phyloP scores from a whole-genome alignment of 2,888 invertebrate species.

The Neoascia interrupta region DNA sequence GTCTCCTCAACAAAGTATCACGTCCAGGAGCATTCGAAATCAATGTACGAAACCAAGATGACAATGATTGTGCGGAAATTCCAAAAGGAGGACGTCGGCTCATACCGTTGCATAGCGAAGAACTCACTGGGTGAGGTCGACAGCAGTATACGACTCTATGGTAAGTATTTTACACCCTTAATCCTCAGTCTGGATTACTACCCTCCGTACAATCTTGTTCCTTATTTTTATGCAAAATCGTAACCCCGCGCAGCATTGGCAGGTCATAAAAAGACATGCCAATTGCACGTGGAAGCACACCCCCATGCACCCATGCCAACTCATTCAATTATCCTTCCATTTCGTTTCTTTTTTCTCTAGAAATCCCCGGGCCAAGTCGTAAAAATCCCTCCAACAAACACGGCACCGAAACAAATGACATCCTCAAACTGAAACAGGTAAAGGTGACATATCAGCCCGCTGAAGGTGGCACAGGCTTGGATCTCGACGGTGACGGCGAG shows the following conservation, averaged over 20 bases:
- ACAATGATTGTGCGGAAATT: slow-evolving; percentile 87
- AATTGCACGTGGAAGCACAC: background rate
- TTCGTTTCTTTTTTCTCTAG: slow-evolving; percentile 78
- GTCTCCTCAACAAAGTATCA: slow-evolving; percentile 90
- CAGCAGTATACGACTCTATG: slow-evolving; percentile 91
- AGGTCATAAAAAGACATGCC: slow-evolving; percentile 46
- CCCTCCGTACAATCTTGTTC: too few relatives aligned
- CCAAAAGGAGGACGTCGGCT: slow-evolving; percentile 87
- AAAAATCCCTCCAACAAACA: slow-evolving; percentile 81
- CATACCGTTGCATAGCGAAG: slow-evolving; percentile 92
- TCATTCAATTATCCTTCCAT: slow-evolving; percentile 62
- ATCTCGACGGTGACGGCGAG: slow-evolving; percentile 52
- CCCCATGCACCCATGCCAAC: background rate
- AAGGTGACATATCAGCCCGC: slow-evolving; percentile 79
- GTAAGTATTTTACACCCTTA: slow-evolving; percentile 80
- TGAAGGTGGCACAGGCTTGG: slow-evolving; percentile 43
- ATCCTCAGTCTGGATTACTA: slow-evolving; percentile 43
- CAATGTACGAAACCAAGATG: slow-evolving; percentile 91
- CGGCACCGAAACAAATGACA: slow-evolving; percentile 79
- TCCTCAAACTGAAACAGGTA: slow-evolving; percentile 78
- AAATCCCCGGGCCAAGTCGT: slow-evolving; percentile 87
- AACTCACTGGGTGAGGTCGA: slow-evolving; percentile 93
- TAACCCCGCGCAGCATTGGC: slow-evolving; percentile 20
- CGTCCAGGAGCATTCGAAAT: slow-evolving; percentile 85
- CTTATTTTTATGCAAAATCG: slow-evolving; percentile 36